Evolutionary conservation across 1,140 invertebrate genomes (phyloP).

Genomic region (Cotesia typhae): DNA sequence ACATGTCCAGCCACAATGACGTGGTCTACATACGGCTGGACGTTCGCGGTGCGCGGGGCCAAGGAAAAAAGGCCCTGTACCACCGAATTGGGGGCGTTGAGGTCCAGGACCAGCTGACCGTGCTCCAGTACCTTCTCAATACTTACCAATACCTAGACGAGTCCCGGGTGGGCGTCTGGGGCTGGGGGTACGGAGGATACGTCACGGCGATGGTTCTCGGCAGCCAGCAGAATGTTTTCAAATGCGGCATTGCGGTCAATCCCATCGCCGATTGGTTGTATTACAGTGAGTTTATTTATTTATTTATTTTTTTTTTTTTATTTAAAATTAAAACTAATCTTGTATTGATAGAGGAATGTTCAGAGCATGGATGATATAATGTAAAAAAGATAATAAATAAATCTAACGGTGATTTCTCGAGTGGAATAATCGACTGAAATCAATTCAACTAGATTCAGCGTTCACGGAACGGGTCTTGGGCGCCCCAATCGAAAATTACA

Average conservation of each 20-base stretch:
- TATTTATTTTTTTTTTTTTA: no score
- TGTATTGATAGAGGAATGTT: no score
- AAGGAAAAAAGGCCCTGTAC: constrained; percentile 81
- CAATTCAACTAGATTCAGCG: constrained; percentile 79
- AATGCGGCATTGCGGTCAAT: constrained; percentile 91
- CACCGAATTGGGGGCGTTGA: constrained; percentile 84
- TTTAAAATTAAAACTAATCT: no score
- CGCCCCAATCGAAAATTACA: constrained; percentile 86
- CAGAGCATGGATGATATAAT: no score
- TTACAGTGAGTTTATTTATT: constrained; percentile 78
- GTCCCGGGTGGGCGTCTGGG: constrained; percentile 89
- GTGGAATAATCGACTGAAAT: constrained; percentile 20
- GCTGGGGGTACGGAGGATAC: constrained; percentile 97
- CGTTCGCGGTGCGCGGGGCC: constrained; percentile 83
- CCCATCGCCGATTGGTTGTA: constrained; percentile 95
- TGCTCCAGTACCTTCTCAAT: constrained; percentile 83
- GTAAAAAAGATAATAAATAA: no score
- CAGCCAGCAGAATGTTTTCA: constrained; percentile 84
- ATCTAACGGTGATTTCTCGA: neutral
- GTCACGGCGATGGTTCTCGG: constrained; percentile 89
- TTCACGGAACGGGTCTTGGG: constrained; percentile 94
- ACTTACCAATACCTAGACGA: constrained; percentile 86
- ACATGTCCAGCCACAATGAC: constrained; percentile 90
- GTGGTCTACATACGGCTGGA: constrained; percentile 90
- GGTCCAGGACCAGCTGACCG: constrained; percentile 88